Base-by-base conservation (phyloP, 2,888 invertebrate species). In the Ectemnius lituratus region DNA sequence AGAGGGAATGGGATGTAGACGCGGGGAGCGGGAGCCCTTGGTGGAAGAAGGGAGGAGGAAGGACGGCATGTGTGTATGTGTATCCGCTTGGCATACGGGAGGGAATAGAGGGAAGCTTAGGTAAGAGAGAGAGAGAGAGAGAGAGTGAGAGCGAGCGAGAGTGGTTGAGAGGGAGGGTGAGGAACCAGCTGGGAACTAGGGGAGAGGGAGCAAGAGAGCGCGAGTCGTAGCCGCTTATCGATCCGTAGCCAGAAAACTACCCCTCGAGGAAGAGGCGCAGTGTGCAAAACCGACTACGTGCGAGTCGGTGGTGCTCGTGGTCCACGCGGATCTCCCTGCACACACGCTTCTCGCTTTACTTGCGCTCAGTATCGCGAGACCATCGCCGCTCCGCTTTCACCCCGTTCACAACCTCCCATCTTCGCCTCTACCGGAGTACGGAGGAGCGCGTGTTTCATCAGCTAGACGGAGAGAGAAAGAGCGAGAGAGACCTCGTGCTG, bases 181-280 rank as follows among this genome's bases (percentile, higher is more conserved):
- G 28, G 61, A 28, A 60, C 27, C 5, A 68, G 46, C 45, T 37
- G n/a, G 46, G 16, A 37, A 46, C 23, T 23, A 46, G 72, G 13
- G 23, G 45, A 2, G 57, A 61, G 60, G 61, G 79, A 73, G 73
- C 75, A 68, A 68, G 45, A 71, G 79, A 52, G 65, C 62, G 63
- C 60, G 59, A 49, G 66, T 73, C 61, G 69, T 74, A 61, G 80
- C 73, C 63, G 73, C 56, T 83, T 88, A 88, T 88, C 88, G 88
- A 88, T 88, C 88, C 81, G 70, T 78, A 71, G 77, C 81, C 81
- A 84, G 82, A 84, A 86, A 88, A 88, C 86, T 86, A 88, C 86
- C 87, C 86, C 81, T 85, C 77, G 81, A 83, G 79, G 78, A 82
- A 79, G 82, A 84, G 84, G 83, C 83, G 86, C 86, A 85, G 88